These are phyloP conservation scores for Pammene fasciana DNA, from an alignment of 2,888 invertebrate species.

Conservation along the genomic window DNA sequence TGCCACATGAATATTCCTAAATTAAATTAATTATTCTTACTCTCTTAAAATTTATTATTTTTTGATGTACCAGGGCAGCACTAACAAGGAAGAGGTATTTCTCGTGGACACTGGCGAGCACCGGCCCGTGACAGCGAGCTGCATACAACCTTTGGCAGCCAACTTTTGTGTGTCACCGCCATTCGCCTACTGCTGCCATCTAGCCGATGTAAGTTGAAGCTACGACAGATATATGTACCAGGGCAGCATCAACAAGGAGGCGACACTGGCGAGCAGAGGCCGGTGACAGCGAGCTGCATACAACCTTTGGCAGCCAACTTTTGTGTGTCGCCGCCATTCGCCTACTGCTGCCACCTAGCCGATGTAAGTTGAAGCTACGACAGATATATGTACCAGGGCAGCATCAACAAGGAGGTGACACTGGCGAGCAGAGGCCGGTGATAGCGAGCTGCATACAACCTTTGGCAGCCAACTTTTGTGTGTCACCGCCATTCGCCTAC, in stretches of 20 bases:
- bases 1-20: too few relatives aligned
- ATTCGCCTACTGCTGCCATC: constrained; percentile 71
- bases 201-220: constrained; percentile 65
- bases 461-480: constrained; percentile 58
- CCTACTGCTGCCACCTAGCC: too few relatives aligned
- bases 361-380: too few relatives aligned
- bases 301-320: too few relatives aligned
- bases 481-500: constrained; percentile 65
- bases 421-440: constrained; percentile 60
- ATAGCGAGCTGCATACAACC: constrained; percentile 54
- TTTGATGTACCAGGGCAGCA: constrained; percentile 50
- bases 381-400: constrained; percentile 48
- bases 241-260: too few relatives aligned
- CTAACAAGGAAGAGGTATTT: constrained; percentile 58
- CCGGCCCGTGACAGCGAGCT: constrained; percentile 44
- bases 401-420: constrained; percentile 59
- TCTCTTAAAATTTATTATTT: too few relatives aligned
- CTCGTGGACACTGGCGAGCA: constrained; percentile 72
- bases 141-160: constrained; percentile 59
- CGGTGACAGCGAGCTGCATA: too few relatives aligned
- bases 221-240: too few relatives aligned
- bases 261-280: too few relatives aligned
- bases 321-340: too few relatives aligned
- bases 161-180: constrained; percentile 62
- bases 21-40: too few relatives aligned